Conservation (phyloP, 1,140 invertebrate genomes). For the Varroa destructor region DNA sequence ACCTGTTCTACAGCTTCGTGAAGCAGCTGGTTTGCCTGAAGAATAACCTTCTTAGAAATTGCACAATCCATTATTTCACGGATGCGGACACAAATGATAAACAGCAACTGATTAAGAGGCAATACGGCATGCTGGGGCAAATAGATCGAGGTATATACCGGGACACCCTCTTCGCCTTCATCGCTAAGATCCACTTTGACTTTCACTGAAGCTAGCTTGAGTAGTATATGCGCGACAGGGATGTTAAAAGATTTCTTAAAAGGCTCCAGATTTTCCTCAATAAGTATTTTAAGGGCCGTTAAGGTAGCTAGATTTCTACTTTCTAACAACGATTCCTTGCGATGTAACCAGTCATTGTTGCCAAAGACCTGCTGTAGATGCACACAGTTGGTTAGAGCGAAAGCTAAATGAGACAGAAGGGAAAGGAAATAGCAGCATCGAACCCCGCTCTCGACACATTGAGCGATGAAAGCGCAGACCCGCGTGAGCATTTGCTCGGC, state of each 20-base stretch:
- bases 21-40: background rate
- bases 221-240: background rate
- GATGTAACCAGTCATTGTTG: background rate
- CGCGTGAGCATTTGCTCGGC: constrained; percentile 22
- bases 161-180: background rate
- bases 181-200: background rate
- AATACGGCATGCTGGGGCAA: constrained; percentile 1
- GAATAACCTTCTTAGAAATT: background rate
- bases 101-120: constrained; percentile 15
- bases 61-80: constrained; percentile 6
- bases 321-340: constrained; percentile 6
- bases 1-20: background rate
- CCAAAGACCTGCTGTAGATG: constrained; percentile 21
- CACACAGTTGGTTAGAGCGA: constrained; percentile 6
- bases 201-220: constrained; percentile 9
- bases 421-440: constrained; percentile 23
- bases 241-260: background rate
- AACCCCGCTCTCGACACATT: constrained; percentile 27
- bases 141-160: background rate
- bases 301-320: constrained; percentile 10
- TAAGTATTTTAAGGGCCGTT: background rate
- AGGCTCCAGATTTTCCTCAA: background rate
- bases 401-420: background rate
- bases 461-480: constrained; percentile 4
- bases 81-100: background rate